Base-by-base conservation (phyloP, 1,140 invertebrate genomes). In the Xylocopa sonorina region DNA sequence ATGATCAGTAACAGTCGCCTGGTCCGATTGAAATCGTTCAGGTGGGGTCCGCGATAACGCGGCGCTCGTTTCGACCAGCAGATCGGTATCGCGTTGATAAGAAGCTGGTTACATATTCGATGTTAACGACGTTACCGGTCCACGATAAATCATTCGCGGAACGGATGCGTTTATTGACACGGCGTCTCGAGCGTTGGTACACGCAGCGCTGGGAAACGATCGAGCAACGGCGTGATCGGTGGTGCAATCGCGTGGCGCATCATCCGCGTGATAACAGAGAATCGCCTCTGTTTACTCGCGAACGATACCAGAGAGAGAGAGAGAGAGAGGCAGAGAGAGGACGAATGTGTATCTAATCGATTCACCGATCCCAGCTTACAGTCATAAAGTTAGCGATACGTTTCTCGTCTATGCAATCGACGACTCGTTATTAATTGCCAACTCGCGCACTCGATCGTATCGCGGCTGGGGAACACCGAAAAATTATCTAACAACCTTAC, bases 321-420 rank as follows among this genome's bases (percentile, higher is more conserved):
- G 21, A 29, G 24, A 7, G 18, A 50, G 6, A 9, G n/a, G n/a
- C n/a, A n/a, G n/a, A n/a, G n/a, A n/a, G n/a, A n/a, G n/a, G n/a
- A n/a, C n/a, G n/a, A n/a, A 18, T 34, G 18, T 71, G 57, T 71
- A 46, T 71, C 27, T 71, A 71, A 43, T 46, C 53, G 27, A 57
- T 9, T 57, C 18, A n/a, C 14, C 46, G 64, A 51, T 38, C 7
- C 27, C 0, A 0, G 18, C 24, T 32, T 4, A 16, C 24, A 5
- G 1, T 18, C 16, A 27, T 24, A 27, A 43, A 24, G 21, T 29
- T 27, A 24, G 1, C 18, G 16, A 43, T 3, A 10, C 18, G 48
- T 21, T 10, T 6, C 18, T 50, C 18, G 48, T 21, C 18, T n/a
- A 21, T n/a, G 14, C 2, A 29, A 55, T 27, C 18, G 27, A 16